Conservation (phyloP, 2,888 invertebrate genomes). For the Cephus rjabovi region DNA sequence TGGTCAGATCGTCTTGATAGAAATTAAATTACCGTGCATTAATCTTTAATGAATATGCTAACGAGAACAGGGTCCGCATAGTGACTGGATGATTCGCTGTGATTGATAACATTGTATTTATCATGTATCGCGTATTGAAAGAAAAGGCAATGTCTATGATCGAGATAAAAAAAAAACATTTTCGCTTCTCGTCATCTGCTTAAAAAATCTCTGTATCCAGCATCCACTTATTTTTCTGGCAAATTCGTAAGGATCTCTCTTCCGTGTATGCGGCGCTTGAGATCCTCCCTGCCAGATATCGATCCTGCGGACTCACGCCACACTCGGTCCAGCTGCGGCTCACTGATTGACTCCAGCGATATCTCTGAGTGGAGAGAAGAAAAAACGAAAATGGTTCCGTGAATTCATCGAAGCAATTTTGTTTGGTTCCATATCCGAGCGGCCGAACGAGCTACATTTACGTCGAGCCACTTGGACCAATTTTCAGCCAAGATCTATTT, state of each 20-base stretch:
- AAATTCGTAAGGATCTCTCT: not conserved
- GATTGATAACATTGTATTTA: not conserved
- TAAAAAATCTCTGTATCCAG: not conserved
- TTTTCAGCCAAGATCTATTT: not conserved
- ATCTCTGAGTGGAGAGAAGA: constrained; percentile 5
- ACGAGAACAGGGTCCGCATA: not conserved
- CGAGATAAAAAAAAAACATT: not conserved
- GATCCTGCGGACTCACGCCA: constrained; percentile 8
- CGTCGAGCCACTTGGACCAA: not conserved
- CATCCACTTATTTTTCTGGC: not conserved
- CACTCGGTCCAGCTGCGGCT: constrained; percentile 11
- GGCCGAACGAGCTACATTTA: not conserved
- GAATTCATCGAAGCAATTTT: not conserved
- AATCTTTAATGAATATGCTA: not conserved
- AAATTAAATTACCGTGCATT: not conserved
- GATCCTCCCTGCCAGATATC: constrained; percentile 16
- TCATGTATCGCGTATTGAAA: not conserved
- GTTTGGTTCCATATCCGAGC: not conserved
- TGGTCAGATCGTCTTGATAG: not conserved
- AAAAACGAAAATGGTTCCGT: constrained; percentile 2
- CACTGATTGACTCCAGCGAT: constrained; percentile 14
- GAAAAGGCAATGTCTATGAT: not conserved
- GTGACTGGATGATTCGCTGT: not conserved
- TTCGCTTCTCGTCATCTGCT: not conserved
- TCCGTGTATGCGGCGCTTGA: not conserved